Evolutionary conservation across 2,888 invertebrate species (phyloP).

Genomic region (Eristalinus aeneus): DNA sequence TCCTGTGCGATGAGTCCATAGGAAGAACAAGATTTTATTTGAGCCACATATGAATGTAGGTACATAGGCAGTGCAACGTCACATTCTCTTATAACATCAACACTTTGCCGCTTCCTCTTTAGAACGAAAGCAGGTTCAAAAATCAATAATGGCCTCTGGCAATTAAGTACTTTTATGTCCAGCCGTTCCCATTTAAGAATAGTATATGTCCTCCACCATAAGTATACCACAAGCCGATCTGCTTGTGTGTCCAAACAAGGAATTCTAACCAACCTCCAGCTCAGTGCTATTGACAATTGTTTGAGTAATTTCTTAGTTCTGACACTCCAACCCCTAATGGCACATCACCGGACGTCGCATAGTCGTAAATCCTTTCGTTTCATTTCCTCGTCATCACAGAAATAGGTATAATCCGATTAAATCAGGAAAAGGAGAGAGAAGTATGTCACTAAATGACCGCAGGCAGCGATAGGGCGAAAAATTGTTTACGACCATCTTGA

Average conservation of each 20-base stretch:
- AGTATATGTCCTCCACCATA: background rate
- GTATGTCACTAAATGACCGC: constrained; percentile 20
- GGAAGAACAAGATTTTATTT: too few relatives aligned
- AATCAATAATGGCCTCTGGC: too few relatives aligned
- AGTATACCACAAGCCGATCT: background rate
- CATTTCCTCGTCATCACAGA: constrained; percentile 8
- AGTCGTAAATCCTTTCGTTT: constrained; percentile 19
- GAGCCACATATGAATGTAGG: too few relatives aligned
- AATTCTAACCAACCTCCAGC: background rate
- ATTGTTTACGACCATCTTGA: constrained; percentile 30
- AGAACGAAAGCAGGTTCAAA: too few relatives aligned
- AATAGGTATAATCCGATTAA: constrained; percentile 45
- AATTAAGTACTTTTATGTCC: background rate
- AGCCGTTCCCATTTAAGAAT: too few relatives aligned
- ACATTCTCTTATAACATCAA: too few relatives aligned
- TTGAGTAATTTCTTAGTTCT: background rate
- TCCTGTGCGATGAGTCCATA: background rate
- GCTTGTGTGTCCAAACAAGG: background rate
- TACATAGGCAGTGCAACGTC: too few relatives aligned
- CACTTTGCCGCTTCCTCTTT: too few relatives aligned
- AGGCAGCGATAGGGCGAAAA: constrained; percentile 28
- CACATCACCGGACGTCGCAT: background rate
- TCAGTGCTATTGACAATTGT: background rate
- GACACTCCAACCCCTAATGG: background rate
- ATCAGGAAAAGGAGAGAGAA: background rate